phyloP scores from a whole-genome alignment of 2,113 vertebrate genomes.

The Cyanistes caeruleus region DNA sequence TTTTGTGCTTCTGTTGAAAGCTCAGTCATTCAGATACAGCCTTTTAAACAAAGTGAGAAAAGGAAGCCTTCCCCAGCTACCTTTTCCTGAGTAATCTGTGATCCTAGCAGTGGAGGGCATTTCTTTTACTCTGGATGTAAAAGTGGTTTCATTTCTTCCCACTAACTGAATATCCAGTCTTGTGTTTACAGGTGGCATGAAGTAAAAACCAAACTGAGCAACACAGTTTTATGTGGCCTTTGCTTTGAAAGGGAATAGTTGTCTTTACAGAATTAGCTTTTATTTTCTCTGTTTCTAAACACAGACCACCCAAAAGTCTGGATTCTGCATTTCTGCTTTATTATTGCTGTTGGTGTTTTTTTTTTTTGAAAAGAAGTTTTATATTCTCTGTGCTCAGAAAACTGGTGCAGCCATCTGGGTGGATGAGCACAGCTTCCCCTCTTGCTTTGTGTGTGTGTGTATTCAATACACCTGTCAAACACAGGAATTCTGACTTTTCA shows the following conservation, averaged over 20 bases:
- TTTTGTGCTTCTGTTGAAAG: constrained; percentile 8
- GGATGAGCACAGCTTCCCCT: constrained; percentile 26
- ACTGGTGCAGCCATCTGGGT: neutral
- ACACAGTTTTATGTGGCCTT: constrained; percentile 65
- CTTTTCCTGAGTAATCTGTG: neutral
- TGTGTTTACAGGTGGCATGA: constrained; percentile 69
- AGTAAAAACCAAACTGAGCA: constrained; percentile 65
- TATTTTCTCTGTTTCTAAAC: neutral
- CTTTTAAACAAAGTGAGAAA: neutral
- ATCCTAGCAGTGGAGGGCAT: constrained; percentile 21
- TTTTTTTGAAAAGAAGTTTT: neutral
- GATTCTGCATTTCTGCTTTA: constrained; percentile 19
- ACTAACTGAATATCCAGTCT: constrained; percentile 70
- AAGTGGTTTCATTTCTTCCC: constrained; percentile 42
- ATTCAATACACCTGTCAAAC: constrained; percentile 23
- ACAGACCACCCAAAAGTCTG: constrained; percentile 29
- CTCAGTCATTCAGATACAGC: constrained; percentile 8
- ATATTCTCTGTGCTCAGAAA: neutral
- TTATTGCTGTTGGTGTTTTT: neutral
- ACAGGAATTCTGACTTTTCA: neutral
- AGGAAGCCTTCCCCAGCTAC: constrained; percentile 51
- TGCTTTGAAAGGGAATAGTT: constrained; percentile 63
- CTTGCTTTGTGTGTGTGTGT: constrained; percentile 7
- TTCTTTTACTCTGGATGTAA: constrained; percentile 20
- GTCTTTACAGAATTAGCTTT: constrained; percentile 42